Base-by-base conservation (phyloP, 2,113 vertebrate genomes). In the Gopherus flavomarginatus region DNA sequence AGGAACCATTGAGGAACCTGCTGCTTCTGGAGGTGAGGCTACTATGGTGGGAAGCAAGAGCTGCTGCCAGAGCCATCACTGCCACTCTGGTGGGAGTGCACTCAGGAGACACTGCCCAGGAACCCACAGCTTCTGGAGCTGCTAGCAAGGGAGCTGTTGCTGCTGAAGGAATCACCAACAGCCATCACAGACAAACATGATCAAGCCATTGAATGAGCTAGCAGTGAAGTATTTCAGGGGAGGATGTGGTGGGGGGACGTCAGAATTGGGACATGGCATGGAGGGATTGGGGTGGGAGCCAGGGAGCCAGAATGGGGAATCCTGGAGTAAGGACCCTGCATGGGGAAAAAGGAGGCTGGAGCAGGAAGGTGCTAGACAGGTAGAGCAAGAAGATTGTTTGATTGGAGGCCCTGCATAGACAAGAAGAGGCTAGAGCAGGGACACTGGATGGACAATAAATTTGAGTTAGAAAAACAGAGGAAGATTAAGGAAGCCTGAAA, bases 401-500 rank as follows among this genome's bases (percentile, higher is more conserved):
- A 85, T 6, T 1, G 13, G 11, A 27, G 17, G 83, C 5, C 31
- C 52, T 50, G 88, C 13, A 52, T 50, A 59, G 5, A 72, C 65
- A 72, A 44, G 57, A 91, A 86, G 31, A 86, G 83, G 31, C 6
- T 9, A 81, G 65, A 1, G 29, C 83, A 44, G 59, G 42, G 72
- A 77, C 72, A 77, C 22, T 29, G 75, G 12, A 13, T 78, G 42
- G 38, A 78, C 12, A 78, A 78, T 78, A 44, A 26, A 78, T 47
- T 27, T 47, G 42, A 78, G 12, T 44, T 44, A 77, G 12, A 47
- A 77, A 77, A 38, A 21, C 11, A 77, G 10, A 11, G 38, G 24
- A 42, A 77, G 75, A 83, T 85, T 86, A 79, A 87, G 5, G 52
- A 5, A 92, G n/a, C 7, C 54, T 87, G 88, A 94, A 94, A 65